Evolutionary conservation across 2,113 vertebrate genomes (phyloP), one percentile per base, ranked within the genome.

Genomic region (Thalassarche chlororhynchos): DNA sequence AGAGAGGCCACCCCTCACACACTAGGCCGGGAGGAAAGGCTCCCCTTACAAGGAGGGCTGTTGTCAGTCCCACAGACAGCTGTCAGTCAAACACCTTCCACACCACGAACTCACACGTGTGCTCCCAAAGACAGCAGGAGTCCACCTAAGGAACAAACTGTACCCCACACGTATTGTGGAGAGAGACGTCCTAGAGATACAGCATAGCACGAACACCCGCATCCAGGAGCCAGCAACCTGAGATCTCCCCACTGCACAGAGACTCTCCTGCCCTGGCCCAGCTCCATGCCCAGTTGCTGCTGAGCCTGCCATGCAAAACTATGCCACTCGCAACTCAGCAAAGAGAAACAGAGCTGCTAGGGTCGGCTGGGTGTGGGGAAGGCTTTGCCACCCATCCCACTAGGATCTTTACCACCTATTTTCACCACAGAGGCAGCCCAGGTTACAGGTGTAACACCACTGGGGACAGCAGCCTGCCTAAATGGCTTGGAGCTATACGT

Each of bases 81-180:
- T 60, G 54, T 12, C 46, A 19, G 6, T 3, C 31, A 42, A 6
- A 54, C 28, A 3, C 54, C 4, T 24, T 76, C 72, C 65, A 18
- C 51, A 7, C 7, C 68, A 14, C 51, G 40, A n/a, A 34, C 46
- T 34, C 26, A 7, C 7, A 8, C 3, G 0, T 0, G 1, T 5
- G 31, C 34, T 74, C 64, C 68, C 25, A 18, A 17, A 15, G 3
- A 2, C 47, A 31, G 66, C 34, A n/a, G 62, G 12, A 72, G 9
- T 7, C 15, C n/a, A 5, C 21, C 38, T 1, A 0, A 38, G 36
- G n/a, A 42, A 58, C 31, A 11, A 29, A 8, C 36, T 5, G 36
- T 0, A 16, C 65, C 51, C 46, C 60, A 2, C 0, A 0, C 0
- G 19, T 34, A 34, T 4, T 1, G 0, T 0, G 8, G 25, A 5